Evolutionary conservation across 2,888 invertebrate species (phyloP).

Genomic region (Hoplodrina blanda): DNA sequence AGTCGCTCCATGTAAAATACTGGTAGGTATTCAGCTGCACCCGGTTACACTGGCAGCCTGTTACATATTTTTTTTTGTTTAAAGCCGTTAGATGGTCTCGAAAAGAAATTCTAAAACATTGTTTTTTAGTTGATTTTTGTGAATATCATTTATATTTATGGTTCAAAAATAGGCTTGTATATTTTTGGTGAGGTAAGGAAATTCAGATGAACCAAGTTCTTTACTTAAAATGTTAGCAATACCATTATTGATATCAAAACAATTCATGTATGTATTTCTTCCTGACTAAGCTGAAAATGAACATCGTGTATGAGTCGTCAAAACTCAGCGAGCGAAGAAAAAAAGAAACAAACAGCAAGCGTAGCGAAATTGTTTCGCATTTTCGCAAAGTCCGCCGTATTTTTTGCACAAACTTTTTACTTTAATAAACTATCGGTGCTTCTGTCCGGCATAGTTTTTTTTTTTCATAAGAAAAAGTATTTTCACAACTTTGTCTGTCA

Average conservation of each 20-base stretch:
- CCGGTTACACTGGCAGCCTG: too few species aligned
- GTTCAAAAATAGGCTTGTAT: too few species aligned
- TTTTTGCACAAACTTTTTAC: slow-evolving; percentile 62
- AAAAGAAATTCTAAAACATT: too few species aligned
- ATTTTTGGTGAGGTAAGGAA: too few species aligned
- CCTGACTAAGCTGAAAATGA: not conserved
- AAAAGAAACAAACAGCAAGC: slow-evolving; percentile 35
- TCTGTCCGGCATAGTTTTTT: slow-evolving; percentile 51
- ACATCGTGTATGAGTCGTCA: slow-evolving; percentile 22
- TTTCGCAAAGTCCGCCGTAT: slow-evolving; percentile 41
- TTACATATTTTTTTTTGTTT: too few species aligned
- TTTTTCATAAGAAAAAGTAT: slow-evolving; percentile 46
- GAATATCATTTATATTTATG: too few species aligned
- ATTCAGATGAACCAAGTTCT: too few species aligned
- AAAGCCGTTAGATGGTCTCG: too few species aligned
- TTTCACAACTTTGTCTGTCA: slow-evolving; percentile 63
- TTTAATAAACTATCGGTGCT: slow-evolving; percentile 66
- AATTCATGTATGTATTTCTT: not conserved
- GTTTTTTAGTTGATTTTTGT: too few species aligned
- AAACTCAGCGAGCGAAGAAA: slow-evolving; percentile 27
- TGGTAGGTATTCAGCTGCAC: too few species aligned
- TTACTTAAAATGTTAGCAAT: not conserved
- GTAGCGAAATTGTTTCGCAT: slow-evolving; percentile 51
- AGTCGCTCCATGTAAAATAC: too few species aligned
- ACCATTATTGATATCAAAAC: not conserved